Conservation (phyloP, 2,797 vertebrate genomes). For the Amblyopsis hoosieri region DNA sequence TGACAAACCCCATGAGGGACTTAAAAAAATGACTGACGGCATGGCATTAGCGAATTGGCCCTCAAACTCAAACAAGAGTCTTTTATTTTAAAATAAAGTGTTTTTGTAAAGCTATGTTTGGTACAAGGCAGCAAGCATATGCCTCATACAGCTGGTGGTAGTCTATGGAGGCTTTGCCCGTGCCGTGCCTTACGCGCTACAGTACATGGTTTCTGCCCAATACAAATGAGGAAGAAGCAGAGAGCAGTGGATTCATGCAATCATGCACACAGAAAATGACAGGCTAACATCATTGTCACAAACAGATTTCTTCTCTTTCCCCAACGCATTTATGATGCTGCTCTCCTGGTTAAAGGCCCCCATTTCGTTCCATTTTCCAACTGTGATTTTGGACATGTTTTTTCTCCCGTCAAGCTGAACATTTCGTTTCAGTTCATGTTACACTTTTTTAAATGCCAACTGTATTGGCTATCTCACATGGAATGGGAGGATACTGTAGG, state of each 20-base stretch:
- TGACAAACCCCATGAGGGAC: constrained; percentile 14
- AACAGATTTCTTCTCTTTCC: constrained; percentile 13
- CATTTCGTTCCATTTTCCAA: too few relatives aligned
- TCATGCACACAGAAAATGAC: constrained; percentile 27
- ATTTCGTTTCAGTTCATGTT: too few relatives aligned
- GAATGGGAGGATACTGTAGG: too few relatives aligned
- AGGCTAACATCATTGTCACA: constrained; percentile 24
- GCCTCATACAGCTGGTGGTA: constrained; percentile 60
- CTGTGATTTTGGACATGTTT: too few relatives aligned
- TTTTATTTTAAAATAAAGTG: neutral
- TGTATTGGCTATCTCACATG: too few relatives aligned
- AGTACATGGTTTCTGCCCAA: constrained; percentile 46
- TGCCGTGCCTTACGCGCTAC: constrained; percentile 49
- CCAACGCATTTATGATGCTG: neutral
- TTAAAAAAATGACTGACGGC: constrained; percentile 28
- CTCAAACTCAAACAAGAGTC: too few relatives aligned
- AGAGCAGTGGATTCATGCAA: constrained; percentile 34
- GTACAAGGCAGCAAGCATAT: constrained; percentile 50
- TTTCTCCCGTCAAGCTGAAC: too few relatives aligned
- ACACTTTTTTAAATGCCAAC: too few relatives aligned
- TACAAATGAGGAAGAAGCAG: constrained; percentile 68
- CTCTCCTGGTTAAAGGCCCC: constrained; percentile 3
- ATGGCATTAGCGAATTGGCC: constrained; percentile 6
- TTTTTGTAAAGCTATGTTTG: constrained; percentile 26
- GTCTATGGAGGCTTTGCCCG: constrained; percentile 53